Evolutionary conservation across 2,113 vertebrate genomes (phyloP).

Genomic region (Strix aluco): DNA sequence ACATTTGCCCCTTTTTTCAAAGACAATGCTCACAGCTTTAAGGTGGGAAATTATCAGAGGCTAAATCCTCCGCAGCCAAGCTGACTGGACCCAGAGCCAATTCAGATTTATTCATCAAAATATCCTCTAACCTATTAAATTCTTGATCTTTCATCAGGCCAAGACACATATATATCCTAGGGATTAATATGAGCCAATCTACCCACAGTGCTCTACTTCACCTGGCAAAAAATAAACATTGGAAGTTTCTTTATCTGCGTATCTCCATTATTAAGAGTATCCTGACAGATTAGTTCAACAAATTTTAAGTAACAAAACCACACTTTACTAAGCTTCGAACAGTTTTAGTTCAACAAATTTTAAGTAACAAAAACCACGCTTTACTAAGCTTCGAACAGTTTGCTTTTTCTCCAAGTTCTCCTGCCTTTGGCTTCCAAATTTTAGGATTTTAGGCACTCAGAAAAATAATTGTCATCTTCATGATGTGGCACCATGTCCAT

Average conservation of each 20-base stretch:
- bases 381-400: not conserved
- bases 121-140: not conserved
- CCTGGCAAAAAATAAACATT: not conserved
- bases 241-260: not conserved
- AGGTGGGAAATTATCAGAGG: not conserved
- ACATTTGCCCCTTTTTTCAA: not conserved
- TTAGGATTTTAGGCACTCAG: not conserved
- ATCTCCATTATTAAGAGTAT: not conserved
- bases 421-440: not conserved
- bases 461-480: not conserved
- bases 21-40: not conserved
- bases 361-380: not conserved
- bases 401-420: not conserved
- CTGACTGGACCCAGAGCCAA: not conserved
- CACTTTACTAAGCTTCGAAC: not conserved
- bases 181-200: not conserved
- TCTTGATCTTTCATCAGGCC: not conserved
- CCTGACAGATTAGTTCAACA: not conserved
- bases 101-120: not conserved
- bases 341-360: not conserved
- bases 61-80: not conserved
- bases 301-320: not conserved
- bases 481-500: accelerated
- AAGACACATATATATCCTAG: not conserved
- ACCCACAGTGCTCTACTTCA: not conserved